Evolutionary conservation across 1,140 invertebrate genomes (phyloP).

Genomic region (Meloidogyne floridensis): DNA sequence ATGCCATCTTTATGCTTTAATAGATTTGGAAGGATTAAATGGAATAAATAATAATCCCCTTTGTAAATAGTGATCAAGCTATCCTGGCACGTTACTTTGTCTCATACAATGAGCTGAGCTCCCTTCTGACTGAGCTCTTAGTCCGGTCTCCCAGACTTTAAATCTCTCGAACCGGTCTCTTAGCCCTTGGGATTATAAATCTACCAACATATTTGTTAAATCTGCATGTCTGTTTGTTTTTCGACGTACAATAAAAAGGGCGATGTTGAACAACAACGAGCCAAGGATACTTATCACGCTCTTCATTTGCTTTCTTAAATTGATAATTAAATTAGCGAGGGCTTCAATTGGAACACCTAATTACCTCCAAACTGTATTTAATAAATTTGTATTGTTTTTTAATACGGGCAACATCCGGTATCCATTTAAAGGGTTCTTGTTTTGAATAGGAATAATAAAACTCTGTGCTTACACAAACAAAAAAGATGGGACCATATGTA

Average conservation of each 20-base stretch:
- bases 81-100: no score
- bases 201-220: slow-evolving; percentile 19
- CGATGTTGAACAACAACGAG: slow-evolving; percentile 17
- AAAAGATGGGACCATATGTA: slow-evolving; percentile 17
- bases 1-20: slow-evolving; percentile 25
- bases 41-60: no score
- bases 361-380: slow-evolving; percentile 17
- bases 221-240: background rate
- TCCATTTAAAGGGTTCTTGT: no score
- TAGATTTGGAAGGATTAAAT: background rate
- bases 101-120: no score
- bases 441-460: slow-evolving; percentile 9
- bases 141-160: no score
- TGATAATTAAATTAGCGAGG: background rate
- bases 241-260: slow-evolving; percentile 23
- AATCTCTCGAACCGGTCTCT: no score
- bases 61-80: no score
- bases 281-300: slow-evolving; percentile 4
- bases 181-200: background rate
- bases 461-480: slow-evolving; percentile 18
- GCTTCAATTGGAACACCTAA: no score
- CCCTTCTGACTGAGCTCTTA: no score
- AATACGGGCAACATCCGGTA: background rate
- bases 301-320: slow-evolving; percentile 8
- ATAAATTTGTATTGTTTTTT: slow-evolving; percentile 18